phyloP scores from a whole-genome alignment of 1,140 invertebrate species.

The Rhagoletis pomonella region DNA sequence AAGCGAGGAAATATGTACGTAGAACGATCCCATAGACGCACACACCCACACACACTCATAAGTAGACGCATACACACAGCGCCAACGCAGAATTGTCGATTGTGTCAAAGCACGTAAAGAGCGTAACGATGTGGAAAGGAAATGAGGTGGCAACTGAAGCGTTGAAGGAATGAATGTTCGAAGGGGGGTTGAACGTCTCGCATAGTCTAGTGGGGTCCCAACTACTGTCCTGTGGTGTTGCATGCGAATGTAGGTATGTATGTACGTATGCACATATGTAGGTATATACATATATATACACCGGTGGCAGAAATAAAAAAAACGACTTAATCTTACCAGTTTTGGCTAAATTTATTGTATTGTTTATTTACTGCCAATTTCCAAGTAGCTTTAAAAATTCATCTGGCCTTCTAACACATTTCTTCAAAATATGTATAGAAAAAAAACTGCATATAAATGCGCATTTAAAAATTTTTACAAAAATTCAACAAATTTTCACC shows the following conservation, averaged over 20 bases:
- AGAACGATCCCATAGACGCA: slow-evolving; percentile 5
- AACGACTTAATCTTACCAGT: too few species aligned
- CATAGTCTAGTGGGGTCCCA: neutral
- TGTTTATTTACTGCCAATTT: too few species aligned
- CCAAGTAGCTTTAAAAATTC: too few species aligned
- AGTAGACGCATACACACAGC: neutral
- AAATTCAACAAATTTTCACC: too few species aligned
- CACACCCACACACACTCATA: neutral
- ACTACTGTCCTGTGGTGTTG: neutral
- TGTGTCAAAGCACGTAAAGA: slow-evolving; percentile 51
- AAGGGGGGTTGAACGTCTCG: neutral
- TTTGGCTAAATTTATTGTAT: too few species aligned
- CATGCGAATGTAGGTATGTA: neutral
- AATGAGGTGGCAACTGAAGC: slow-evolving; percentile 44
- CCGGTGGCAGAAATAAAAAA: too few species aligned
- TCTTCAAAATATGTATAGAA: too few species aligned
- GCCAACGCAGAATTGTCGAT: slow-evolving; percentile 9
- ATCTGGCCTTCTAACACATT: too few species aligned
- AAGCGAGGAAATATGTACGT: too few species aligned
- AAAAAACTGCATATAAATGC: too few species aligned
- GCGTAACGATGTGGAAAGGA: slow-evolving; percentile 53
- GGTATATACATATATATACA: too few species aligned
- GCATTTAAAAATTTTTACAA: too few species aligned
- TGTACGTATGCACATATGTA: neutral
- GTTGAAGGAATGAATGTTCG: neutral